These are phyloP conservation scores for Noctua fimbriata DNA, from an alignment of 2,888 invertebrate genomes.

Conservation along the genomic window DNA sequence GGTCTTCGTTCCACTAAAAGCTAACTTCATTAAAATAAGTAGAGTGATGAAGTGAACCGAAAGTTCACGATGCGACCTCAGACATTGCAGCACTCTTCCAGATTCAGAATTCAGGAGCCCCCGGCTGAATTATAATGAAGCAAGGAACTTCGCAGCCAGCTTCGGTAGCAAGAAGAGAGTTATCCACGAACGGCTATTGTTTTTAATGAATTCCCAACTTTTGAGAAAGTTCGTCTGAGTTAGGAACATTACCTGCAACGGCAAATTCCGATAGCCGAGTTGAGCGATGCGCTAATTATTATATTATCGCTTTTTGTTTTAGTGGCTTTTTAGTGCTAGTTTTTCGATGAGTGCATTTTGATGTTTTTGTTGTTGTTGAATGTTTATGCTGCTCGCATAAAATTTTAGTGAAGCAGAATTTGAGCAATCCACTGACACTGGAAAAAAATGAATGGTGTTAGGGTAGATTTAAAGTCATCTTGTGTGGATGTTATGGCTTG, in stretches of 20 bases:
- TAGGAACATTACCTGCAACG: conserved; percentile 76
- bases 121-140: conserved; percentile 81
- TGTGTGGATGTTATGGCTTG: background rate
- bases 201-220: conserved; percentile 81
- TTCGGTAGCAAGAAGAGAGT: conserved; percentile 67
- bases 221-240: conserved; percentile 68
- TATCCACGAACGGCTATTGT: conserved; percentile 78
- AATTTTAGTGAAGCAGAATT: background rate
- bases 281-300: conserved; percentile 65
- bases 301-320: conserved; percentile 46
- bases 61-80: conserved; percentile 46
- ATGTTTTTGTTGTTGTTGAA: background rate
- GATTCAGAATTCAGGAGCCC: conserved; percentile 70
- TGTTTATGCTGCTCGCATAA: background rate
- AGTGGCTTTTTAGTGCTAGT: conserved; percentile 30
- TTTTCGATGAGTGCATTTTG: background rate
- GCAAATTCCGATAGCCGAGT: conserved; percentile 72
- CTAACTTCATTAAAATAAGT: conserved; percentile 28
- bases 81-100: conserved; percentile 62
- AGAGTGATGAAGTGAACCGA: conserved; percentile 34
- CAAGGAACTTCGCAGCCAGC: conserved; percentile 68
- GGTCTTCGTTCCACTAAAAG: conserved; percentile 9
- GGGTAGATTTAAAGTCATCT: too few species aligned
- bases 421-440: background rate
- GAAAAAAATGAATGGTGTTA: background rate